Conservation (phyloP, 2,797 vertebrate species). For the Acanthurus tractus region DNA sequence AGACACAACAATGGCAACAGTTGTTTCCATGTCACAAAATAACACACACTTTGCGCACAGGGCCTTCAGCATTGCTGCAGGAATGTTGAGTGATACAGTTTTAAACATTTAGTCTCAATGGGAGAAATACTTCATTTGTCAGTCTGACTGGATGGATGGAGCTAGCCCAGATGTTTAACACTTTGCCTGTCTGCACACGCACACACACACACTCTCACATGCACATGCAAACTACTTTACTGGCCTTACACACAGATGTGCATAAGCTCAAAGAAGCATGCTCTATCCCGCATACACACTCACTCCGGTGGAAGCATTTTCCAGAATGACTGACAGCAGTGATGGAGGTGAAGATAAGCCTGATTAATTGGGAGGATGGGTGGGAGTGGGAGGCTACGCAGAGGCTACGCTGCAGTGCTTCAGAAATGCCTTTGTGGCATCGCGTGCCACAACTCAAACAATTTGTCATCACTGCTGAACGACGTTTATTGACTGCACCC, state of each 20-base stretch:
- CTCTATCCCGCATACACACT: constrained; percentile 28
- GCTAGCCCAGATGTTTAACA: constrained; percentile 81
- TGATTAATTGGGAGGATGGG: constrained; percentile 77
- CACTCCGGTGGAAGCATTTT: constrained; percentile 46
- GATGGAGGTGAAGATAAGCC: constrained; percentile 76
- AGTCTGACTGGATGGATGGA: constrained; percentile 44
- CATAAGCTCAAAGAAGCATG: constrained; percentile 25
- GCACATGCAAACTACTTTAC: not conserved
- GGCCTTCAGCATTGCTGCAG: constrained; percentile 16
- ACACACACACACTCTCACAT: constrained; percentile 16
- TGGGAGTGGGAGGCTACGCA: constrained; percentile 59
- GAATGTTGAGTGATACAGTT: constrained; percentile 18
- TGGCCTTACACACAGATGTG: constrained; percentile 38
- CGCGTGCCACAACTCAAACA: constrained; percentile 51
- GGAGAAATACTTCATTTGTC: constrained; percentile 36
- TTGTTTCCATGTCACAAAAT: constrained; percentile 11
- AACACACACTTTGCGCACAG: constrained; percentile 1
- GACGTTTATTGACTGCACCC: constrained; percentile 67
- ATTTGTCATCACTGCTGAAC: constrained; percentile 69
- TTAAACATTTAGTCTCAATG: constrained; percentile 37
- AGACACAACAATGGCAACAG: not conserved
- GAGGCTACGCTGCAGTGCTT: constrained; percentile 59
- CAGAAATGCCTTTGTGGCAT: constrained; percentile 63
- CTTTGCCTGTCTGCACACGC: constrained; percentile 35
- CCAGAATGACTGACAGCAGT: constrained; percentile 69